Percentiles rank a stretch among this genome's conserved stretches.
Conservation (phyloP, 2,113 vertebrate species). For the Gavialis gangeticus region DNA sequence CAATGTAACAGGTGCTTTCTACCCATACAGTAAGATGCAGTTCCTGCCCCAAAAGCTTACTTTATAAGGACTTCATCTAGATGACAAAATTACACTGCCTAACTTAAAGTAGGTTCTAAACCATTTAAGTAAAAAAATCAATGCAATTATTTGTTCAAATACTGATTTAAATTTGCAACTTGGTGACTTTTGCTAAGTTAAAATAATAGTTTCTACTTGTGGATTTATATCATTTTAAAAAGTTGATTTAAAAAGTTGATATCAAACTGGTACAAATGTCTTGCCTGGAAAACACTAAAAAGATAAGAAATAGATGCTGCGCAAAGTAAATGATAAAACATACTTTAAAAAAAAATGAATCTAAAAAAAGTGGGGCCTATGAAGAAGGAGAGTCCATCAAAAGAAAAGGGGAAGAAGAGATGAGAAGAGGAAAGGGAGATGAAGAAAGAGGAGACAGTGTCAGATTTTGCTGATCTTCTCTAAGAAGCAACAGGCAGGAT, state of each 20-base stretch:
- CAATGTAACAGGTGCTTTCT: not conserved
- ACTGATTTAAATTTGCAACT: not conserved
- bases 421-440: not conserved
- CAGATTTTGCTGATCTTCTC: not conserved
- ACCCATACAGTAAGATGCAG: not conserved
- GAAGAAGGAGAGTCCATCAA: not conserved
- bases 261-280: not conserved
- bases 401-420: not conserved
- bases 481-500: not conserved
- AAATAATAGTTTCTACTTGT: not conserved
- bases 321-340: not conserved
- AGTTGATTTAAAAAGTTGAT: not conserved
- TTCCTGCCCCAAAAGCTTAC: not conserved
- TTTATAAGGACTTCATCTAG: not conserved
- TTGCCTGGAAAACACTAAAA: not conserved
- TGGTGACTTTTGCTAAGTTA: not conserved
- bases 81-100: not conserved
- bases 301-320: not conserved
- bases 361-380: not conserved
- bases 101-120: not conserved
- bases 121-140: not conserved
- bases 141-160: not conserved
- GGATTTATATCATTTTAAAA: not conserved
- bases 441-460: not conserved
- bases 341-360: not conserved